These are phyloP conservation scores for Meteorus sp. DNA, from an alignment of 1,140 invertebrate genomes.

Conservation along the genomic window DNA sequence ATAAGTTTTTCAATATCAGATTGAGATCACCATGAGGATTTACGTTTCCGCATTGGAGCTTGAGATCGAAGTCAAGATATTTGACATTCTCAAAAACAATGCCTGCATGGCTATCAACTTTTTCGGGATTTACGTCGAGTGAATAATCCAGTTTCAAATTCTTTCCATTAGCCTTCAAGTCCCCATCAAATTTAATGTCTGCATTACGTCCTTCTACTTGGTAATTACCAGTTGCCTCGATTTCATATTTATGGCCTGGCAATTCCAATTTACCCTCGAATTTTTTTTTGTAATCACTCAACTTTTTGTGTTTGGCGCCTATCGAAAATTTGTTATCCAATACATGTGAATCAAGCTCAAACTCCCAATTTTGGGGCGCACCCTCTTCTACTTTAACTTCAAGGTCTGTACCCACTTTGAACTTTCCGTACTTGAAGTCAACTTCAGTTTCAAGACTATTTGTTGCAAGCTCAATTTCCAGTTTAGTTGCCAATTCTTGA, in stretches of 20 bases:
- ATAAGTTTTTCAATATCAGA: constrained; percentile 50
- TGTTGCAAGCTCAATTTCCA: constrained; percentile 53
- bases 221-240: constrained; percentile 63
- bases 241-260: constrained; percentile 66
- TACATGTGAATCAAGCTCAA: constrained; percentile 61
- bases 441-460: constrained; percentile 50
- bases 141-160: constrained; percentile 63
- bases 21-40: constrained; percentile 47
- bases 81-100: constrained; percentile 57
- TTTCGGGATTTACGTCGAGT: constrained; percentile 55
- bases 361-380: constrained; percentile 62
- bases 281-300: constrained; percentile 64
- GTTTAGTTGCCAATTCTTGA: constrained; percentile 47
- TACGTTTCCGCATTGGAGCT: constrained; percentile 38
- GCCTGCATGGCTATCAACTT: constrained; percentile 60
- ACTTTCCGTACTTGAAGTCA: constrained; percentile 59
- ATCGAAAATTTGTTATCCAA: constrained; percentile 64
- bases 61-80: constrained; percentile 61
- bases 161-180: constrained; percentile 56
- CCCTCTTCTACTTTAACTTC: constrained; percentile 59
- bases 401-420: constrained; percentile 62
- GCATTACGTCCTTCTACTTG: constrained; percentile 60
- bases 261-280: constrained; percentile 64
- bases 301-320: constrained; percentile 60
- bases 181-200: constrained; percentile 60